Evolutionary conservation across 1,140 invertebrate species (phyloP), one percentile per base, ranked within the genome.

Genomic region (Drosophila obscura): DNA sequence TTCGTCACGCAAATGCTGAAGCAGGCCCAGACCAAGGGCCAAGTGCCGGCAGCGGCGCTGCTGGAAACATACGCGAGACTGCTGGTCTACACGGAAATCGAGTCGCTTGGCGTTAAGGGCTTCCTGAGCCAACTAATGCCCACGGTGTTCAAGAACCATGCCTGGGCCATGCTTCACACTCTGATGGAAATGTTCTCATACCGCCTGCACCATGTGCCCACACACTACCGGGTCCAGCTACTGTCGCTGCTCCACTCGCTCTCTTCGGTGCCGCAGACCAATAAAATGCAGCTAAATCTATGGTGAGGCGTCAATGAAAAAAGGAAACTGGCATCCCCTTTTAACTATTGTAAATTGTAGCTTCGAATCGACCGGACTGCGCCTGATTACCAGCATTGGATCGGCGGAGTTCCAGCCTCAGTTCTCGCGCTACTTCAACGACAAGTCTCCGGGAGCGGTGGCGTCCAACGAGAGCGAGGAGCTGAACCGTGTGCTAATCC

Each of bases 101-200:
- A 99, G 92, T 98, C 97, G 43, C 93, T 99, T 6, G 98, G 98
- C 26, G 99, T 99, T 48, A 99, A 99, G 94, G 97, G 97, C 46
- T 99, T 99, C 91, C 97, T 99, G 67, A 96, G 94, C 91, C 97
- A 98, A 92, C 92, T 98, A 5, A 92, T 99, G 56, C 97, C 97
- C 1, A 96, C 95, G 43, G 97, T 98, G 16, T 98, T 98, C 74
- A 98, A 98, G 91, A 96, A 95, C 26, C 97, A 98, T 76, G 97
- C 97, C 1, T 98, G 97, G 97, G 97, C 97, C 28, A 98, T 98
- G 52, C 93, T 99, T 5, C 98, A 99, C 88, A 98, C 97, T 0
- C 92, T 99, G 22, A 92, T 99, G 71, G 98, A 99, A 92, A 99
- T 99, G 97, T 99, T 99, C 91, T 97, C 96, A 57, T 99, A 98